Conservation (phyloP, 2,797 vertebrate genomes). For the Anguilla marmorata region DNA sequence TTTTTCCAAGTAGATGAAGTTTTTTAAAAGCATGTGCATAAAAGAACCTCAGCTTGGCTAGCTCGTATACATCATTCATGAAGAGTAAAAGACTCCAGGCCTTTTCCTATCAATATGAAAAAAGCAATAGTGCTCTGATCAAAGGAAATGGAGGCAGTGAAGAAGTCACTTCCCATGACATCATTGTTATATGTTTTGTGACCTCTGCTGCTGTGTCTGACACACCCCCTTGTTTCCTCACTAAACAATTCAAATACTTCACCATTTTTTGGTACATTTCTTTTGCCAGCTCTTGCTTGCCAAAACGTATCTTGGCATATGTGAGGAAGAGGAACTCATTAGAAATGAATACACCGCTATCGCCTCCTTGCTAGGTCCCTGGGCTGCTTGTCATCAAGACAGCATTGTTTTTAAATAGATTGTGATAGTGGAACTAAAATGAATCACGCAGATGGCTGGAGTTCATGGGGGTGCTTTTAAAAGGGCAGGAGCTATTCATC, state of each 20-base stretch:
- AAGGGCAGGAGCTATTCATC: constrained; percentile 5
- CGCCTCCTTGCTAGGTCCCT: background rate
- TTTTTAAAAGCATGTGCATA: background rate
- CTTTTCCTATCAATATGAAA: constrained; percentile 47
- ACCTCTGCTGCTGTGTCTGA: constrained; percentile 61
- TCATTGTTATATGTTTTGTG: constrained; percentile 64
- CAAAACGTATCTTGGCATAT: constrained; percentile 48
- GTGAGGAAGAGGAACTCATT: constrained; percentile 21
- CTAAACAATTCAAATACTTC: constrained; percentile 39
- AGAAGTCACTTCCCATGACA: constrained; percentile 62
- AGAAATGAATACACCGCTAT: constrained; percentile 29
- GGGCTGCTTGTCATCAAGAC: constrained; percentile 16
- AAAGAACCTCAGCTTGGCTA: background rate
- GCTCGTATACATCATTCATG: background rate
- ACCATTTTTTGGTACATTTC: constrained; percentile 24
- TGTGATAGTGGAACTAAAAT: background rate
- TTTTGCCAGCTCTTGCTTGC: constrained; percentile 40
- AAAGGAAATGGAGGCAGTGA: constrained; percentile 53
- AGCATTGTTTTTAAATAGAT: constrained; percentile 1
- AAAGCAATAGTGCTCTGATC: constrained; percentile 52
- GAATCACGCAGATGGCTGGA: constrained; percentile 22
- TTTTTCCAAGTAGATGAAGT: background rate
- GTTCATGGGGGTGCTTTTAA: background rate
- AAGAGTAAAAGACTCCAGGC: background rate
- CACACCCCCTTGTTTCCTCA: constrained; percentile 69